Evolutionary conservation across 2,888 invertebrate genomes (phyloP).

Genomic region (Zele albiditarsus): DNA sequence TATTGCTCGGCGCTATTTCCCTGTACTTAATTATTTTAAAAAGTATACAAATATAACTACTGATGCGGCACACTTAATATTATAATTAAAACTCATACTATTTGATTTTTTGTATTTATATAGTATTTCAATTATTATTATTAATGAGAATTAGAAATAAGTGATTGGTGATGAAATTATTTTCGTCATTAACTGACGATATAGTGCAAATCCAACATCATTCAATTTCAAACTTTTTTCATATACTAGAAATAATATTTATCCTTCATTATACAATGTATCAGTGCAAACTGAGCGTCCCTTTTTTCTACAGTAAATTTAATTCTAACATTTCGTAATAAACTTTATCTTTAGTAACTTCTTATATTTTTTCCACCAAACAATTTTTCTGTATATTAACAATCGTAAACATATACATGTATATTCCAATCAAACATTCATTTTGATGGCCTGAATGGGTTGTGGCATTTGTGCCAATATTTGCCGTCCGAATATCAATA

Average conservation of each 20-base stretch:
- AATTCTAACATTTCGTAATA: background rate
- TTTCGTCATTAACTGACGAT: constrained; percentile 1
- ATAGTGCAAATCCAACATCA: constrained; percentile 2
- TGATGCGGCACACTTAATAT: background rate
- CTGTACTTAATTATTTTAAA: constrained; percentile 44
- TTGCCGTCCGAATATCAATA: constrained; percentile 55
- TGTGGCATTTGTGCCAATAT: constrained; percentile 35
- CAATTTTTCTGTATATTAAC: background rate
- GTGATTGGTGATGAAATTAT: constrained; percentile 3
- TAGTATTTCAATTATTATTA: constrained; percentile 4
- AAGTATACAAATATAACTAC: background rate
- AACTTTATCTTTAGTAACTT: background rate
- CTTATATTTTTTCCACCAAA: background rate
- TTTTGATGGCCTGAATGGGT: background rate
- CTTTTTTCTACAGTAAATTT: background rate
- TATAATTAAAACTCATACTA: background rate
- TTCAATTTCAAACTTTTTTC: background rate
- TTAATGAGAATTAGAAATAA: background rate
- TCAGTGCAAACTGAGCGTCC: background rate
- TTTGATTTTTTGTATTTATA: constrained; percentile 5
- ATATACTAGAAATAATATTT: background rate
- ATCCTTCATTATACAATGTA: background rate
- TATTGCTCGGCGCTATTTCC: background rate
- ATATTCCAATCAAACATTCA: constrained; percentile 5
- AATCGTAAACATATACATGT: background rate